These are phyloP conservation scores for Trichacis sp. DNA, from an alignment of 2,888 invertebrate genomes.

Conservation along the genomic window DNA sequence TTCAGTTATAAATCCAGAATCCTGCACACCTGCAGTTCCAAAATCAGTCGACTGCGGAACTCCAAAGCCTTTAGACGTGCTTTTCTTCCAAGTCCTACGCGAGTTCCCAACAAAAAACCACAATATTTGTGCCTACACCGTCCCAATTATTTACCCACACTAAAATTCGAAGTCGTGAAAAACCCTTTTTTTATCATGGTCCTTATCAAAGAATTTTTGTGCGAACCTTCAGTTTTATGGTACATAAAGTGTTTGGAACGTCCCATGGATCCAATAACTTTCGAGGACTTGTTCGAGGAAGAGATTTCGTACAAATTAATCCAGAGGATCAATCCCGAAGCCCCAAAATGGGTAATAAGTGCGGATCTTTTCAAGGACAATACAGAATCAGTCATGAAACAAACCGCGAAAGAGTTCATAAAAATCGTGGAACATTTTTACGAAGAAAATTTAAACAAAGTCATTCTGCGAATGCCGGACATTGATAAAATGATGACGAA, in stretches of 20 bases:
- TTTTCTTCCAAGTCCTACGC: too few species aligned
- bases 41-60: too few species aligned
- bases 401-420: conserved; percentile 3
- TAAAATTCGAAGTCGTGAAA: neutral
- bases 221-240: conserved; percentile 12
- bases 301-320: conserved; percentile 6
- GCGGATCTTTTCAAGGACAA: neutral
- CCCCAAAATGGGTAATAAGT: conserved; percentile 1
- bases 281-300: conserved; percentile 12
- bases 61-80: too few species aligned
- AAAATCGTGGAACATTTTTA: conserved; percentile 10
- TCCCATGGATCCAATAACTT: neutral
- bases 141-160: too few species aligned
- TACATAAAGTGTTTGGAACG: conserved; percentile 11
- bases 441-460: conserved; percentile 13
- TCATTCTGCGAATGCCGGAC: neutral
- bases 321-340: conserved; percentile 5
- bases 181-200: neutral
- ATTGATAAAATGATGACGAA: conserved; percentile 8
- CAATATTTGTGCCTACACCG: too few species aligned
- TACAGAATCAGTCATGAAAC: neutral
- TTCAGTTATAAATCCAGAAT: too few species aligned
- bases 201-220: neutral
- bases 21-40: too few species aligned
- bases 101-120: too few species aligned